A percentile compares a stretch with the other conserved stretches of the same genome.
These are phyloP conservation scores for Aphidius ervi DNA, from an alignment of 1,140 invertebrate species.

Conservation along the genomic window DNA sequence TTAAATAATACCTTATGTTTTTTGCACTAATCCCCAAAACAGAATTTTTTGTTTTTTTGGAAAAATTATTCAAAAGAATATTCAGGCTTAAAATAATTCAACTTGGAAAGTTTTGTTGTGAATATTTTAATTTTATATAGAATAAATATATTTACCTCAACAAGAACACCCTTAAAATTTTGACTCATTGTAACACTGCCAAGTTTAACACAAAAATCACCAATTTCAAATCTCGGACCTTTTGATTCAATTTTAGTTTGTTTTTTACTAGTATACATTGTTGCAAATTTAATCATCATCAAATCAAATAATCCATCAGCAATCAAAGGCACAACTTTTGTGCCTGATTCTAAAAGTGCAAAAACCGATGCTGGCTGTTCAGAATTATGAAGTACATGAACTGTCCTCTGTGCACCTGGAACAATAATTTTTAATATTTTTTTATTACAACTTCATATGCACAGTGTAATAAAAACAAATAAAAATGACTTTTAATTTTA, in stretches of 20 bases:
- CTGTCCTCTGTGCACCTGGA: slow-evolving; percentile 63
- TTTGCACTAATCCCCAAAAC: too few species aligned
- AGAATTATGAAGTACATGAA: slow-evolving; percentile 91
- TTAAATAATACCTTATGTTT: too few species aligned
- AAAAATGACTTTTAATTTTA: too few species aligned
- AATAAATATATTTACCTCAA: slow-evolving; percentile 65
- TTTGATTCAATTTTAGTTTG: slow-evolving; percentile 83
- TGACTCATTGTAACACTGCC: slow-evolving; percentile 89
- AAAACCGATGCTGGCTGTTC: slow-evolving; percentile 94
- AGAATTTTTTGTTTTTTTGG: too few species aligned
- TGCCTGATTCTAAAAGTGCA: slow-evolving; percentile 83
- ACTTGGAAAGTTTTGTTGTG: too few species aligned
- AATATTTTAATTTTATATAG: too few species aligned
- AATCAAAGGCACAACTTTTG: slow-evolving; percentile 78
- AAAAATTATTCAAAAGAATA: too few species aligned
- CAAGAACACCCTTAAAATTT: slow-evolving; percentile 89
- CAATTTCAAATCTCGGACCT: slow-evolving; percentile 86
- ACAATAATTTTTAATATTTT: slow-evolving; percentile 20
- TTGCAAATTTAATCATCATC: slow-evolving; percentile 82
- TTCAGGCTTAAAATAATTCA: too few species aligned
- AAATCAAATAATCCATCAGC: slow-evolving; percentile 89
- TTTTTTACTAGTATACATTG: slow-evolving; percentile 85
- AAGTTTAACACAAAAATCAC: slow-evolving; percentile 91
- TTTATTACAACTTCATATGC: not conserved
- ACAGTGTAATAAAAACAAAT: not conserved